Conservation (phyloP, 2,797 vertebrate genomes). For the Pseudochirops corinnae region DNA sequence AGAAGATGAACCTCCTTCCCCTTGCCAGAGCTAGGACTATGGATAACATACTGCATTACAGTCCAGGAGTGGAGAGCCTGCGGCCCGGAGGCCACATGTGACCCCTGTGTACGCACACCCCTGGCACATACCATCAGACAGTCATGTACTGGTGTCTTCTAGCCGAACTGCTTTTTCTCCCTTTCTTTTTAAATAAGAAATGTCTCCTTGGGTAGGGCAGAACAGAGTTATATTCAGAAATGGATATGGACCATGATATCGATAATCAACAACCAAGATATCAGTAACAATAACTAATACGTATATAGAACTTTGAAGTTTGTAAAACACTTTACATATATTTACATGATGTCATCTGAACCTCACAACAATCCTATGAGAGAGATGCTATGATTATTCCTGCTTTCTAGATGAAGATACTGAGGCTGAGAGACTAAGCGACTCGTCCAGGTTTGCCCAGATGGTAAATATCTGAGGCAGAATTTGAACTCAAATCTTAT, state of each 20-base stretch:
- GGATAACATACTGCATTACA: neutral
- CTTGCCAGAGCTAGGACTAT: neutral
- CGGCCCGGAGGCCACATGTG: too few species aligned
- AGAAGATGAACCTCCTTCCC: neutral
- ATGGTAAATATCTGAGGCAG: neutral
- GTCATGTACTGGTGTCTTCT: neutral
- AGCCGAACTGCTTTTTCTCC: neutral
- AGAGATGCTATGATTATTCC: neutral
- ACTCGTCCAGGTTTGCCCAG: neutral
- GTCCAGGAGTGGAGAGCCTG: too few species aligned
- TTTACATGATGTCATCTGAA: neutral
- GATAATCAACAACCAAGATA: neutral
- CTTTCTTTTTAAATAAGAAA: neutral
- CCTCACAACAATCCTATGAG: neutral
- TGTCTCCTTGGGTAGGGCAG: neutral
- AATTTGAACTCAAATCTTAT: neutral
- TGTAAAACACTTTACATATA: neutral
- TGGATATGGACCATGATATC: neutral
- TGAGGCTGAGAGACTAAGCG: neutral
- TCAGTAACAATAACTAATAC: neutral
- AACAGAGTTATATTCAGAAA: neutral
- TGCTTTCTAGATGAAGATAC: neutral
- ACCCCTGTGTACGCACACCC: too few species aligned
- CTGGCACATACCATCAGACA: too few species aligned
- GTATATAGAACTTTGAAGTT: neutral